Conservation (phyloP, 2,113 vertebrate species). For the Mandrillus leucophaeus region DNA sequence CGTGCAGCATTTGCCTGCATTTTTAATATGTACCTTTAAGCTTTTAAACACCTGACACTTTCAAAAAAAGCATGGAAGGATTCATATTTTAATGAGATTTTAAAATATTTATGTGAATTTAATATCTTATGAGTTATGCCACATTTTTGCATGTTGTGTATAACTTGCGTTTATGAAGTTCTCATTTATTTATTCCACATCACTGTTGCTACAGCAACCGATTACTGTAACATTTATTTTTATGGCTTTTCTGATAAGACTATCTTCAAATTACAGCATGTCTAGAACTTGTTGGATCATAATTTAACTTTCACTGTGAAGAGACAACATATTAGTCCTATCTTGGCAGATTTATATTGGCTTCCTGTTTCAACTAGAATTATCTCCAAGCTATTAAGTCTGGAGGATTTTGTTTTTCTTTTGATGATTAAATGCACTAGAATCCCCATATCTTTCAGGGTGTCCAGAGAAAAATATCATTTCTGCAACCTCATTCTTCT, state of each 20-base stretch:
- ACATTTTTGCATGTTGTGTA: neutral
- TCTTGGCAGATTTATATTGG: slow-evolving; percentile 48
- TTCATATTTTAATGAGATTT: neutral
- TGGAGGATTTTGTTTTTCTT: slow-evolving; percentile 40
- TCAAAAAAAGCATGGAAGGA: neutral
- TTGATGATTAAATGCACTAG: slow-evolving; percentile 53
- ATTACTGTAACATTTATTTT: slow-evolving; percentile 46
- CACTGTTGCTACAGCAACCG: neutral
- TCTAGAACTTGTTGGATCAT: slow-evolving; percentile 48
- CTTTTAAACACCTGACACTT: neutral
- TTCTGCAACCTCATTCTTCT: neutral
- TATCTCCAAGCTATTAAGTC: slow-evolving; percentile 59
- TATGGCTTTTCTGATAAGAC: neutral
- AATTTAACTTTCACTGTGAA: slow-evolving; percentile 61
- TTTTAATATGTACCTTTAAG: neutral
- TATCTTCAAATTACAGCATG: slow-evolving; percentile 61
- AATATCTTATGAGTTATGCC: neutral
- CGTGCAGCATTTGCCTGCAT: neutral
- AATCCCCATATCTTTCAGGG: neutral
- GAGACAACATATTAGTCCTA: slow-evolving; percentile 34
- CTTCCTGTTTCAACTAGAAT: slow-evolving; percentile 61
- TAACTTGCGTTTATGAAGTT: slow-evolving; percentile 35
- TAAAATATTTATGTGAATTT: neutral
- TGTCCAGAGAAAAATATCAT: neutral
- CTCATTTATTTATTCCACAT: slow-evolving; percentile 32